A percentile compares a stretch with the other conserved stretches of the same genome.
Evolutionary conservation across 2,888 invertebrate genomes (phyloP).

Genomic region (Unio delphinus): DNA sequence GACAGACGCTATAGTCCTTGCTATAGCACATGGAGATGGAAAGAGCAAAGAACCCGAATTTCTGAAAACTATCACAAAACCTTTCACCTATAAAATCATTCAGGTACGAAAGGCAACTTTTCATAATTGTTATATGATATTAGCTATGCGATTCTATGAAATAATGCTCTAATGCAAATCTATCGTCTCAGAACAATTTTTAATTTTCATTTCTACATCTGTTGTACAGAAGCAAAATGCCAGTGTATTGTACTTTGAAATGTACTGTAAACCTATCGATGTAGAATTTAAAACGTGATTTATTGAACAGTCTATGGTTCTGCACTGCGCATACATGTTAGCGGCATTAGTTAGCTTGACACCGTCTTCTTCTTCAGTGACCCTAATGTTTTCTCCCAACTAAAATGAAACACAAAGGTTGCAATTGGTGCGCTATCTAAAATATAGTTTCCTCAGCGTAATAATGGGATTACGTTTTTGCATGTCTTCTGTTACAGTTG

Average conservation of each 20-base stretch:
- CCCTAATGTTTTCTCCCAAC: no score
- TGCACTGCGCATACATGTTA: no score
- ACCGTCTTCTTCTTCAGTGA: no score
- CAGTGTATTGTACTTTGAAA: no score
- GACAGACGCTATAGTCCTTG: slow-evolving; percentile 31
- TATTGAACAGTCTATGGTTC: no score
- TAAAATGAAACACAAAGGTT: no score
- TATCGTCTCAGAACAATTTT: slow-evolving; percentile 7
- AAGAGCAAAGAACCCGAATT: slow-evolving; percentile 46
- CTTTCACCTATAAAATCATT: slow-evolving; percentile 54
- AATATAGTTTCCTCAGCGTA: neutral
- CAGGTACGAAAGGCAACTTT: slow-evolving; percentile 33
- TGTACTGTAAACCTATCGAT: no score
- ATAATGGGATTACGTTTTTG: no score
- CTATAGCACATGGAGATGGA: slow-evolving; percentile 30
- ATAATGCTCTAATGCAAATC: neutral
- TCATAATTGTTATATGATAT: neutral
- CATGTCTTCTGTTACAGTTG: neutral
- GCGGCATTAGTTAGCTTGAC: no score
- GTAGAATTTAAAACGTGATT: no score
- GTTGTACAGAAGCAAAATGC: neutral
- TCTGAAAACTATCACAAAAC: slow-evolving; percentile 60
- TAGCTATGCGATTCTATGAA: neutral
- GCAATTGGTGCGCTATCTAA: no score
- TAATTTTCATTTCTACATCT: neutral